Evolutionary conservation across 2,888 invertebrate genomes (phyloP), one percentile per base, ranked within the genome.

Genomic region (Pyralis farinalis): DNA sequence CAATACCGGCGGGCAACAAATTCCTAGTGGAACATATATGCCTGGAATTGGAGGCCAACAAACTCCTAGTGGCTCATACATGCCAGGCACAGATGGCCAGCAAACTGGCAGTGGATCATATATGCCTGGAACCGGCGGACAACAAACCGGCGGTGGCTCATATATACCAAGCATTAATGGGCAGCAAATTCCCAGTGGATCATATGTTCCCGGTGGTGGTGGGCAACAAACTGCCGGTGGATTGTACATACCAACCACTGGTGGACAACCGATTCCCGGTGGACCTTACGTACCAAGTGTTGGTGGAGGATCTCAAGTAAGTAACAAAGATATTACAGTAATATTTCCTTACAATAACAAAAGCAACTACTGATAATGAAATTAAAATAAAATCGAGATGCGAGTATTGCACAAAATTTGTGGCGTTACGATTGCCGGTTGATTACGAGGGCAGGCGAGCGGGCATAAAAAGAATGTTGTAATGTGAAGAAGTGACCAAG

Each of bases 161-260:
- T 25, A 25, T 7, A n/a, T 7, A 7, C 25, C 25, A 25, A 7
- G 25, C 3, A 25, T 7, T 8, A 11, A 11, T 7, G 25, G 21
- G 3, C 21, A 21, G 7, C 21, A 37, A 25, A 46, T 49, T 35
- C 50, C 44, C 31, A 46, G 47, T 31, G 37, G 42, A 11, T 3
- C 12, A 8, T 12, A 2, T 25, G 20, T 29, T 31, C 37, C 9
- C 40, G 30, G 30, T 8, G 3, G 5, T 10, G 22, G 22, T 7
- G 7, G 3, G 12, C n/a, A 11, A 31, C 33, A 29, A 34, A 31
- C 5, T 30, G 30, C 6, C 6, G 32, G 28, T 12, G 27, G 35
- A 16, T 3, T n/a, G 6, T 31, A 27, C 12, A 35, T 28, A 10
- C 1, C 28, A n/a, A 7, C 3, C 3, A 30, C 29, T 2, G 11